A percentile compares a stretch with the other conserved stretches of the same genome.
Evolutionary conservation across 2,113 vertebrate species (phyloP).

Genomic region (Tautogolabrus adspersus): DNA sequence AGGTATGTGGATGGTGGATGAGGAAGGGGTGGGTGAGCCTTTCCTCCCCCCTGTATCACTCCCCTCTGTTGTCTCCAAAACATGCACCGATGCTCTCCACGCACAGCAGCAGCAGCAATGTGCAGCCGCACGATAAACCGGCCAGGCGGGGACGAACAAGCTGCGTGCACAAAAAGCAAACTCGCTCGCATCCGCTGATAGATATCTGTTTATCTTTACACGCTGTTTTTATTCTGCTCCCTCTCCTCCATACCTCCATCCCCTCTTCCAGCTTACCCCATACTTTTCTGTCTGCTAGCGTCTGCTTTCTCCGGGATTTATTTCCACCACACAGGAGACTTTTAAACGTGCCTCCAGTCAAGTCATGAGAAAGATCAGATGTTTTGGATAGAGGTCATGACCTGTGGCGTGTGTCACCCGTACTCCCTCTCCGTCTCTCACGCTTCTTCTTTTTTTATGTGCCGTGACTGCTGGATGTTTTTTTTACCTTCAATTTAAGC

Average conservation of each 20-base stretch:
- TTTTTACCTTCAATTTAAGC: not conserved
- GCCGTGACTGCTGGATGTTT: not conserved
- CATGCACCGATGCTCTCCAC: conserved; percentile 41
- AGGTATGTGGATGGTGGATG: conserved; percentile 9
- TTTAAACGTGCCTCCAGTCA: not conserved
- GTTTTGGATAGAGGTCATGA: conserved; percentile 18
- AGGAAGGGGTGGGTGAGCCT: conserved; percentile 2
- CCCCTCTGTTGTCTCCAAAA: conserved; percentile 35
- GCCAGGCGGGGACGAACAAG: conserved; percentile 24
- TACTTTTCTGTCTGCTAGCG: not conserved
- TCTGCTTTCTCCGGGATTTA: not conserved
- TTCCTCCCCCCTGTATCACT: conserved; percentile 9
- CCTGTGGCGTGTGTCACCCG: not conserved
- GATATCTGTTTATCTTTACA: conserved; percentile 42
- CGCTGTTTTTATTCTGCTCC: conserved; percentile 25
- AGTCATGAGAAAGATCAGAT: not conserved
- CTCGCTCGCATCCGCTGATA: conserved; percentile 22
- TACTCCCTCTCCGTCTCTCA: not conserved
- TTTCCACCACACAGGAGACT: not conserved
- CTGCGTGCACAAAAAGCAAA: conserved; percentile 30
- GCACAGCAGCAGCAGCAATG: conserved; percentile 55
- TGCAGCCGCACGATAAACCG: conserved; percentile 63
- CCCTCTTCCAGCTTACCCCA: not conserved
- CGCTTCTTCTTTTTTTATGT: not conserved
- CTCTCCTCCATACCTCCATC: not conserved